Conservation (phyloP, 2,888 invertebrate species). For the Ernsta delagoae region DNA sequence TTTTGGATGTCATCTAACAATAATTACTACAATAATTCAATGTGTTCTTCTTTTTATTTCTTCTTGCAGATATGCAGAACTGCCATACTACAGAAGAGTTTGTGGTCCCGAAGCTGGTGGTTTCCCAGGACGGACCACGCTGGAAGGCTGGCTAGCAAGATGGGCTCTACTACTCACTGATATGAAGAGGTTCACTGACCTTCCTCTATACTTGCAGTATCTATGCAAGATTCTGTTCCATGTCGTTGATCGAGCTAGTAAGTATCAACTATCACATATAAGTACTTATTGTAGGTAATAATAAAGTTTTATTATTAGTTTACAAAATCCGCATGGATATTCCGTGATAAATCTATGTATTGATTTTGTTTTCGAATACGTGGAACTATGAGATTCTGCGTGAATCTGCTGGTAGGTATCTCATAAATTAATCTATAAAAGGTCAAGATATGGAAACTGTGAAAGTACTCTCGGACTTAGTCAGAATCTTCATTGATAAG, state of each 20-base stretch:
- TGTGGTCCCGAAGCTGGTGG: constrained; percentile 77
- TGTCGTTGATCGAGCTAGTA: constrained; percentile 88
- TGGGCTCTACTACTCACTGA: constrained; percentile 86
- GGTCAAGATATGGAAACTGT: background rate
- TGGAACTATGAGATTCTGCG: too few species aligned
- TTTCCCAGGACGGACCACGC: constrained; percentile 78
- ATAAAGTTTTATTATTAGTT: background rate
- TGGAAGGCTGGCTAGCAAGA: constrained; percentile 89
- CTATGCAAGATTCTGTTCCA: constrained; percentile 89
- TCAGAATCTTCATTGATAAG: constrained; percentile 9
- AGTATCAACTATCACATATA: constrained; percentile 55
- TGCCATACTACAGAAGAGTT: constrained; percentile 75
- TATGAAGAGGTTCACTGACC: constrained; percentile 82
- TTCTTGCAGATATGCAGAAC: constrained; percentile 65
- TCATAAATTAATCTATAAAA: too few species aligned
- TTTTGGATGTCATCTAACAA: too few species aligned
- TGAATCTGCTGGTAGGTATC: too few species aligned
- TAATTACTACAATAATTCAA: too few species aligned
- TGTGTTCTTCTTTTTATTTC: too few species aligned
- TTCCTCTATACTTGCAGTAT: constrained; percentile 90
- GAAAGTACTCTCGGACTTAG: constrained; percentile 13
- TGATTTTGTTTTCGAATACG: too few species aligned
- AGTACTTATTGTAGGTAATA: too few species aligned
- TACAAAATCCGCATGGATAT: too few species aligned
- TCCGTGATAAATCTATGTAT: too few species aligned